Evolutionary conservation across 2,113 vertebrate species (phyloP), one percentile per base, ranked within the genome.

Genomic region (Spea multiplicata): DNA sequence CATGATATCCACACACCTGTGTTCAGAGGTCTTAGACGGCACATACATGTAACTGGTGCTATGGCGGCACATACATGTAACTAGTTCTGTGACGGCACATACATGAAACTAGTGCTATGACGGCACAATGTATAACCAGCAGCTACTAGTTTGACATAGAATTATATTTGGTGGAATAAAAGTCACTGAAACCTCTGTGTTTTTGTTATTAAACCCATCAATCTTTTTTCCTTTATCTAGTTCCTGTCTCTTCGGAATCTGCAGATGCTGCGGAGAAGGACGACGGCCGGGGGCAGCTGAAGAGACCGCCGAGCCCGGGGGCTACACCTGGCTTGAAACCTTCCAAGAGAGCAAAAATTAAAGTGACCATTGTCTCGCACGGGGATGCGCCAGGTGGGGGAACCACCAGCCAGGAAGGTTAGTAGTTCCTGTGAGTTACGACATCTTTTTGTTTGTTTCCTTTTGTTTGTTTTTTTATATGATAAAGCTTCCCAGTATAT

Each of bases 331-430:
- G 93, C 67, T 78, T 80, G 84, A 98, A 95, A 84, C n/a, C 91
- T 46, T 92, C 96, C 83, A 99, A 99, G 87, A 89, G 95, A 82
- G 95, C 97, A 44, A 98, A 98, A 91, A 96, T 98, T 87, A 97
- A 98, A 89, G 97, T 99, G 87, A 97, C 97, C 84, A 95, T 98
- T 64, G 91, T 97, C 72, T 95, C 96, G 62, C 96, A 97, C 61
- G 95, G 94, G 3, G 97, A 98, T 47, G 74, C 90, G 14, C 67
- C 91, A 45, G 92, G 91, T 83, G 81, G 85, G 55, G 85, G 89
- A 55, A 83, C 82, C 84, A 30, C 81, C 84, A 81, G 72, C 16
- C 90, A 94, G 9, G 95, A 97, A 91, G 95, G 97, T 97, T 91
- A 92, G 91, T 73, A 14, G n/a, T 88, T 12, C 61, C 0, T 0